Percentiles rank a stretch among this genome's conserved stretches.
phyloP scores from a whole-genome alignment of 64 coral and sea anemone genomes.

The Porites australiensis region DNA sequence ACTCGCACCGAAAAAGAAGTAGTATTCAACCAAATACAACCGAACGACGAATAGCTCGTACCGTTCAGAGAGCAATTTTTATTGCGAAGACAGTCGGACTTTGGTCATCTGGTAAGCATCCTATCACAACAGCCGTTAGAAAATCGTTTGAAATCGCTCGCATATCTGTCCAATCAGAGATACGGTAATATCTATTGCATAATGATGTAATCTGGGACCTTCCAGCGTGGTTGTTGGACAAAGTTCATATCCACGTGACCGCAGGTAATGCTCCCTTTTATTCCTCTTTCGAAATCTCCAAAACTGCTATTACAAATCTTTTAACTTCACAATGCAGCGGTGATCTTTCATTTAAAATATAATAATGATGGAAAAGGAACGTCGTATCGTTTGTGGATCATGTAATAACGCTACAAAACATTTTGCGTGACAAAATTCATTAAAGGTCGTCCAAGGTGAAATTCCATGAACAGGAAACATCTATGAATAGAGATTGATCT shows the following conservation, averaged over 20 bases:
- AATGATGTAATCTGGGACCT: background rate
- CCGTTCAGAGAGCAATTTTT: background rate
- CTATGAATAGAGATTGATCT: no score
- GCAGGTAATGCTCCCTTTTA: background rate
- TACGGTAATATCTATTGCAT: background rate
- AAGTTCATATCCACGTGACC: constrained; percentile 31
- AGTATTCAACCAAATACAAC: background rate
- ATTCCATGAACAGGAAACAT: no score
- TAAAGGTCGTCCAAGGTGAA: constrained; percentile 37
- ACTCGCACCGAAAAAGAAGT: background rate
- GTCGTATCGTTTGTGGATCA: no score
- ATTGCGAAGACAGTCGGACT: background rate
- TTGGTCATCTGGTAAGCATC: background rate
- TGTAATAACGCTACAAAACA: background rate
- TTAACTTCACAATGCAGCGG: no score
- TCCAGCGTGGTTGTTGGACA: background rate
- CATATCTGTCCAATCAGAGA: background rate
- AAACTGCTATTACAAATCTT: background rate
- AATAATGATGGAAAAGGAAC: background rate
- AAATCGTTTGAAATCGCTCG: no score
- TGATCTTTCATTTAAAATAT: background rate
- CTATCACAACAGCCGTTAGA: background rate
- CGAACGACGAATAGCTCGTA: no score
- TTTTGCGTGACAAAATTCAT: background rate
- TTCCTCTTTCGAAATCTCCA: background rate